Base-by-base conservation (phyloP, 2,113 vertebrate species). In the Psephotus haematonotus region DNA sequence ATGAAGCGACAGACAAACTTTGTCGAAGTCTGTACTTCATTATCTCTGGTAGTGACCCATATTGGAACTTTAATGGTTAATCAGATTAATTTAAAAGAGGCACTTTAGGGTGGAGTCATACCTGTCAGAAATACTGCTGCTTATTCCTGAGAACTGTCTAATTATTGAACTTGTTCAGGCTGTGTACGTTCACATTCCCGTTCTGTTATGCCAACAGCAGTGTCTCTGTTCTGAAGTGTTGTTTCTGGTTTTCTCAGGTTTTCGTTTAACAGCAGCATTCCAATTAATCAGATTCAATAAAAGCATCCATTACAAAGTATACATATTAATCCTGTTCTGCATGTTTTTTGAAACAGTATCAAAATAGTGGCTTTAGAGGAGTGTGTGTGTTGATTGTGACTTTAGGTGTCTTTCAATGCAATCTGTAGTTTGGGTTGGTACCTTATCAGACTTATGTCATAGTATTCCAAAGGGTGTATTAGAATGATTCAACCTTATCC, bases 111-210 rank as follows among this genome's bases (percentile, higher is more conserved):
- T 93, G 94, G 95, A 95, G 94, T 88, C 63, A 24, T 35, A 55
- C 31, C 31, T 84, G 79, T 94, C 78, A 86, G 88, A 93, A 91
- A 62, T 55, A 76, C 70, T 88, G 47, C 71, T 95, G 74, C 78
- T 83, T 80, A 43, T 92, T 86, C 88, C 62, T 76, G 62, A 85
- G 74, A 82, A 67, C 74, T 72, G 11, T 77, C 89, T 93, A 90
- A 92, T 92, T 86, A 89, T 85, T 94, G 81, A 88, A 94, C 95
- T 95, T 96, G 82, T 92, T 95, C 77, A 81, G 96, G 55, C 93
- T 89, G 46, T 67, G 94, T 94, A 82, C 92, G 29, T 95, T 92
- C 86, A 50, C 82, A 55, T 91, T 92, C 53, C 95, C 85, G 7
- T 74, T 95, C 55, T 79, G 88, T 90, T 84, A 44, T 25, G 82